Conservation (phyloP, 2,888 invertebrate genomes). For the Himalopsyche anomala region DNA sequence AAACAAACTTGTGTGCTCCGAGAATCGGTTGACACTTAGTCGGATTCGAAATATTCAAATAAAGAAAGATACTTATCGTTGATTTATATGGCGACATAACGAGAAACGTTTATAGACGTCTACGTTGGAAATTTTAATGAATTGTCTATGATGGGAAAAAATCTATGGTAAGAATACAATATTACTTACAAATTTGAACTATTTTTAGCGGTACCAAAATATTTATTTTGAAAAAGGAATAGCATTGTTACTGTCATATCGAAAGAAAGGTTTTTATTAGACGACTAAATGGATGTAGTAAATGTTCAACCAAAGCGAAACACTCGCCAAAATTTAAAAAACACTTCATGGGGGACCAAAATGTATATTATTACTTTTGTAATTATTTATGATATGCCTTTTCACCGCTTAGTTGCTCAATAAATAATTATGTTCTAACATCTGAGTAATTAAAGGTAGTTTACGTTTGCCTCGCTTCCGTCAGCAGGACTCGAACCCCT, state of each 20-base stretch:
- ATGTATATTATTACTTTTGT: too few species aligned
- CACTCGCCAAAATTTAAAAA: too few species aligned
- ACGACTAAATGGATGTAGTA: too few species aligned
- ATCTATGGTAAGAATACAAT: not conserved
- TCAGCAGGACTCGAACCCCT: constrained; percentile 5
- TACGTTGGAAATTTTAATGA: not conserved
- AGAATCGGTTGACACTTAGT: not conserved
- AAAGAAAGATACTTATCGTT: constrained; percentile 11
- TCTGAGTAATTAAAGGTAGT: not conserved
- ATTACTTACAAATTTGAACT: too few species aligned
- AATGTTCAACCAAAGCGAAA: too few species aligned
- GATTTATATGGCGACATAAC: not conserved
- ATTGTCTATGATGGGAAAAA: not conserved
- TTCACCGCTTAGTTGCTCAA: not conserved
- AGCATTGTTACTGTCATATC: too few species aligned
- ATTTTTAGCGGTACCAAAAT: too few species aligned
- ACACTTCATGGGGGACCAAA: too few species aligned
- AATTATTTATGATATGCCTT: too few species aligned
- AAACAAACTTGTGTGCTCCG: not conserved
- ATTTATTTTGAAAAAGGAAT: too few species aligned
- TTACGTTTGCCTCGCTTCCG: constrained; percentile 9
- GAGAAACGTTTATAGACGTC: not conserved
- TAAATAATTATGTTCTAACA: not conserved
- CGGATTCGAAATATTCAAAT: not conserved
- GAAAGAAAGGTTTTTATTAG: too few species aligned